Conservation (phyloP, 2,888 invertebrate genomes). For the Chorisops tibialis region DNA sequence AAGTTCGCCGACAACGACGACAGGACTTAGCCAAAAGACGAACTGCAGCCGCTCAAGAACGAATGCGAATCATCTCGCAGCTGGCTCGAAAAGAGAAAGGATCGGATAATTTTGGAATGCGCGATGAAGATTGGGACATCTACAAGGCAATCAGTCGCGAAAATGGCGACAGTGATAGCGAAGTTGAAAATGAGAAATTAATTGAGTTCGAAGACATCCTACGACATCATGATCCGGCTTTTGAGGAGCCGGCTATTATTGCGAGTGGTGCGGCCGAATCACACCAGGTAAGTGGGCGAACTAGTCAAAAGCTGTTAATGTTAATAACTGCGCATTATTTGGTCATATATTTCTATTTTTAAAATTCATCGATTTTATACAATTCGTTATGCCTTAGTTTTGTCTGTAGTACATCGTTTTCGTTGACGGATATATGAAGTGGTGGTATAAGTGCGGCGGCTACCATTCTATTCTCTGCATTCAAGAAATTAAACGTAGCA, state of each 20-base stretch:
- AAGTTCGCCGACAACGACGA: conserved; percentile 72
- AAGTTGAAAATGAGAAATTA: conserved; percentile 85
- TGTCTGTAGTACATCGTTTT: conserved; percentile 59
- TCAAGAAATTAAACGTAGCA: conserved; percentile 87
- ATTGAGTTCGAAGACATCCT: conserved; percentile 82
- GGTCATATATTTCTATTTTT: background rate
- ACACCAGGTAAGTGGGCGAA: conserved; percentile 56
- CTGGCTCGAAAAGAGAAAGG: conserved; percentile 75
- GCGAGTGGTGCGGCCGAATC: conserved; percentile 62
- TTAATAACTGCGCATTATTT: too few species aligned
- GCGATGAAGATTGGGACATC: conserved; percentile 96
- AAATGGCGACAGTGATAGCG: conserved; percentile 84
- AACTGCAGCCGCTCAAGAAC: conserved; percentile 89
- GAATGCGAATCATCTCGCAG: conserved; percentile 91
- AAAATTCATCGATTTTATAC: conserved; percentile 43
- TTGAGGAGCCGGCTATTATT: conserved; percentile 54
- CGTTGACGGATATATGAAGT: conserved; percentile 53
- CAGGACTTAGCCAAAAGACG: conserved; percentile 85
- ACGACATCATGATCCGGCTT: conserved; percentile 76
- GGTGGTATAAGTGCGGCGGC: conserved; percentile 72
- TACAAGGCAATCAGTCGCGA: conserved; percentile 82
- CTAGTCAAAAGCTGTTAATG: too few species aligned
- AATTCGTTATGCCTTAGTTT: conserved; percentile 58
- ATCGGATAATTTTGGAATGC: conserved; percentile 87
- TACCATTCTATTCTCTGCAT: conserved; percentile 69